These are phyloP conservation scores for Dromococcyx pavoninus DNA, from an alignment of 2,797 vertebrate genomes.

Conservation along the genomic window DNA sequence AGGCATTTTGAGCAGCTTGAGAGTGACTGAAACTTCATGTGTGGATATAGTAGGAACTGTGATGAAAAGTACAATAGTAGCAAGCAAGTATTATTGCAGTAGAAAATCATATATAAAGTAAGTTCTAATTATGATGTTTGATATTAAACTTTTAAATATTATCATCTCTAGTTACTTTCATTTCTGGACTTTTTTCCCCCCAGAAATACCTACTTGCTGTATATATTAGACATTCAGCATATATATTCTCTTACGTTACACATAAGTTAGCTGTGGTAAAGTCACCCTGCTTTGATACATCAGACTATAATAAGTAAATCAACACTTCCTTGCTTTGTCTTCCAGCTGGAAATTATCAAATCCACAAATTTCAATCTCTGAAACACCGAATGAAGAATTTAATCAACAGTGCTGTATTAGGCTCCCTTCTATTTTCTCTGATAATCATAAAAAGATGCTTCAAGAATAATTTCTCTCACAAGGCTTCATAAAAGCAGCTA, in stretches of 20 bases:
- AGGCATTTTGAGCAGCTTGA: not conserved
- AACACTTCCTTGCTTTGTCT: not conserved
- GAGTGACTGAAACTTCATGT: not conserved
- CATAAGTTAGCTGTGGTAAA: not conserved
- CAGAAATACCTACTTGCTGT: not conserved
- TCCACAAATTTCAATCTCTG: not conserved
- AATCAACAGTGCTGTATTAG: not conserved
- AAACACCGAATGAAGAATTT: not conserved
- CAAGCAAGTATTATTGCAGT: not conserved
- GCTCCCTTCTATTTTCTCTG: not conserved
- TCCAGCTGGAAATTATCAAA: accelerated
- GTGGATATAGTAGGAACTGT: not conserved
- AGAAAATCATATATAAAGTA: not conserved
- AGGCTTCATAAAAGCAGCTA: not conserved
- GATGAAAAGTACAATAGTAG: not conserved
- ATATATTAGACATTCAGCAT: not conserved
- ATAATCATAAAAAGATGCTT: not conserved
- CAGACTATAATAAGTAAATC: not conserved
- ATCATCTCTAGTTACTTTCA: not conserved
- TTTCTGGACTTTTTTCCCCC: not conserved
- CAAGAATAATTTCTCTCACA: not conserved
- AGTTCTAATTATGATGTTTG: not conserved
- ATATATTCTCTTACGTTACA: not conserved
- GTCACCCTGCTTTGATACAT: not conserved
- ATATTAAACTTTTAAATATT: not conserved